Base-by-base conservation (phyloP, 2,888 invertebrate genomes). In the Pristionchus maxplancki region DNA sequence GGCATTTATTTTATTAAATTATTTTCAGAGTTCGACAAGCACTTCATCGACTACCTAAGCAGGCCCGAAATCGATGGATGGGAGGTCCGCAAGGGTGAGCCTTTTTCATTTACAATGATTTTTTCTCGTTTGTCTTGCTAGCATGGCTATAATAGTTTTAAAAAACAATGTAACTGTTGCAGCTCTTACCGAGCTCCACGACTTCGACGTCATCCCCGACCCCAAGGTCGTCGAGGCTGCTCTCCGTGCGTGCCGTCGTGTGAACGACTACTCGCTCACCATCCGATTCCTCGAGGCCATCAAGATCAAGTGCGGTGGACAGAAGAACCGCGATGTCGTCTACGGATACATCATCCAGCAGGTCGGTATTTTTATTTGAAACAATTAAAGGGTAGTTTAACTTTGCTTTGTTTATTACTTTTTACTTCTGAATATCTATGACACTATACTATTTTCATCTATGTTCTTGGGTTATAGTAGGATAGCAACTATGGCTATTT, bases 201-300 rank as follows among this genome's bases (percentile, higher is more conserved):
- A 93, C 88, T 92, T 90, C 89, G 95, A 95, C 90, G 93, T 93
- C 67, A 93, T 95, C 90, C 94, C 95, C 88, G 94, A 94, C 91
- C 94, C 94, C 81, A 93, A 93, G 89, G 92, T 94, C 74, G 93
- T 94, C 88, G 93, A 92, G 88, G 94, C 94, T 50, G 94, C 91
- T 37, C 92, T 95, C 71, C 93, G 94, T 90, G 99, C 99, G 0
- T 98, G 98, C 95, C 97, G 99, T 92, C 96, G 97, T 20, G 96
- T 98, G 6, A 98, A 99, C 95, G 99, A 99, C 95, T 97, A 97
- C 95, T 97, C 99, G 0, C 96, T 99, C 40, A 97, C 98, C 40
- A 96, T 98, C 40, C 97, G 99, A 95, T 97, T 97, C 94, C 95
- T 99, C 89, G 99, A 99, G 95, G 96, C 97, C 6, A 96, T 98